Conservation (phyloP, 2,888 invertebrate genomes). For the Neuroscelio doddi region DNA sequence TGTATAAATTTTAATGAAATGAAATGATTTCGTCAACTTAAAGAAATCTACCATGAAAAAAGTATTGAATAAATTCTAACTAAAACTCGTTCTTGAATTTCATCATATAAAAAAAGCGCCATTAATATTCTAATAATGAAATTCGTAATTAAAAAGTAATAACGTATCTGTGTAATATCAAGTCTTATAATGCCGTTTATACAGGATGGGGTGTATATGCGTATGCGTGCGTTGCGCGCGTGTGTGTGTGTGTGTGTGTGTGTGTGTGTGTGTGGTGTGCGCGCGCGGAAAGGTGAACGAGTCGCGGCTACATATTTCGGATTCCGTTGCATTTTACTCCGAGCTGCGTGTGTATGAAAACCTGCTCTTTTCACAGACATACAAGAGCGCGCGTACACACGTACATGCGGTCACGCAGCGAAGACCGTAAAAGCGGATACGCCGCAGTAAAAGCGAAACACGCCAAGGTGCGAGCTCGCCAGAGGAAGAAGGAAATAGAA, state of each 20-base stretch:
- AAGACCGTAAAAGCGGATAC: not conserved
- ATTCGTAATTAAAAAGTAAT: too few relatives aligned
- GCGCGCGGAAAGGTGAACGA: not conserved
- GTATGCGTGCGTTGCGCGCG: too few relatives aligned
- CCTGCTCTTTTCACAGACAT: not conserved
- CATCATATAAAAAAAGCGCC: too few relatives aligned
- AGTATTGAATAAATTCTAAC: too few relatives aligned
- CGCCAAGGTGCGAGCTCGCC: not conserved
- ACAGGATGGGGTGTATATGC: too few relatives aligned
- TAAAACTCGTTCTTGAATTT: too few relatives aligned
- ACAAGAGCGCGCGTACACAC: not conserved
- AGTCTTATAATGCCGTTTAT: too few relatives aligned
- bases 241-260: not conserved
- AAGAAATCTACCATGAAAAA: too few relatives aligned
- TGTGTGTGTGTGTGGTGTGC: not conserved
- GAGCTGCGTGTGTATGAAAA: not conserved
- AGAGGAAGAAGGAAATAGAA: not conserved
- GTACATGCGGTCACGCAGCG: not conserved
- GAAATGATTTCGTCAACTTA: too few relatives aligned
- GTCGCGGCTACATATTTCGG: slow-evolving; percentile 6
- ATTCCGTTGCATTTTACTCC: slow-evolving; percentile 3
- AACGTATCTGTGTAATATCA: too few relatives aligned
- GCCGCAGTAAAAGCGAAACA: not conserved
- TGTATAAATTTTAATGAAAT: too few relatives aligned
- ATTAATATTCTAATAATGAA: too few relatives aligned